phyloP scores from a whole-genome alignment of 2,113 vertebrate genomes.

The Corvus moneduloides region DNA sequence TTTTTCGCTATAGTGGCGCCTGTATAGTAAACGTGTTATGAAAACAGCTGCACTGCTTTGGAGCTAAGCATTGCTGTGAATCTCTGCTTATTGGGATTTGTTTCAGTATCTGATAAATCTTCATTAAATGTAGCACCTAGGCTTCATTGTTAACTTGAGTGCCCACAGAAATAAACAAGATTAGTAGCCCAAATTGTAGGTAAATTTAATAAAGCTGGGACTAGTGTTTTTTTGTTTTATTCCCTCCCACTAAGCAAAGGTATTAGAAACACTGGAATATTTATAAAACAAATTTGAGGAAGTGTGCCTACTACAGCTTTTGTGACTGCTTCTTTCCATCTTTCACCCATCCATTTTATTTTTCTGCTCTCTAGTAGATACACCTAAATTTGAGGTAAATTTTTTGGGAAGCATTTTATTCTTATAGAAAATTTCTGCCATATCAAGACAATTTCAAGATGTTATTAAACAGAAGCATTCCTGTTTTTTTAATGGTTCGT shows the following conservation, averaged over 20 bases:
- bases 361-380: constrained; percentile 80
- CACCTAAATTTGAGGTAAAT: constrained; percentile 84
- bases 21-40: background rate
- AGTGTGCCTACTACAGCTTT: constrained; percentile 21
- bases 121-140: background rate
- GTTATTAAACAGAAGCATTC: background rate
- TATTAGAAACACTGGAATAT: background rate
- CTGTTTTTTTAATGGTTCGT: background rate
- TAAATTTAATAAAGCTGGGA: background rate
- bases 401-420: constrained; percentile 30
- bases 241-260: background rate
- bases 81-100: background rate
- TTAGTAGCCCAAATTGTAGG: background rate
- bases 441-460: constrained; percentile 25
- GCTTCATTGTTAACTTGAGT: background rate
- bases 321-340: constrained; percentile 57
- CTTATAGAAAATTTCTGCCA: background rate
- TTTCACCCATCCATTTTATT: constrained; percentile 72
- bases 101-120: background rate
- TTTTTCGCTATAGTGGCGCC: background rate
- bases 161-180: background rate
- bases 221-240: background rate
- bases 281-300: constrained; percentile 1
- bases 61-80: background rate
- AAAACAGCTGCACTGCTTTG: background rate